Conservation (phyloP, 1,140 invertebrate species). For the roundworm (Caenorhabditis elegans) region WBcel235 BX284606.5:4927501-4928000, state of each 20-base stretch:
- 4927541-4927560: neutral
- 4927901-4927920: neutral
- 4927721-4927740: conserved; percentile 23
- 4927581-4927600: neutral
- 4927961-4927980: no score
- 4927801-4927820: neutral
- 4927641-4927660: neutral
- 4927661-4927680: neutral
- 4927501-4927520: neutral
- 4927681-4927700: conserved; percentile 1
- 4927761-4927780: neutral
- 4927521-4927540: neutral
- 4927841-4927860: neutral
- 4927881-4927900: neutral
- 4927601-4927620: conserved; percentile 3
- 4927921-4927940: neutral
- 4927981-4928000: conserved; percentile 7
- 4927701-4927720: neutral
- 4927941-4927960: no score
- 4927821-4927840: neutral
- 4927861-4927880: neutral
- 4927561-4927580: neutral
- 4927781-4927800: conserved; percentile 9
- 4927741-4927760: neutral
- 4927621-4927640: neutral